These are phyloP conservation scores for Arenaria interpres DNA, from an alignment of 2,113 vertebrate genomes.

Conservation along the genomic window DNA sequence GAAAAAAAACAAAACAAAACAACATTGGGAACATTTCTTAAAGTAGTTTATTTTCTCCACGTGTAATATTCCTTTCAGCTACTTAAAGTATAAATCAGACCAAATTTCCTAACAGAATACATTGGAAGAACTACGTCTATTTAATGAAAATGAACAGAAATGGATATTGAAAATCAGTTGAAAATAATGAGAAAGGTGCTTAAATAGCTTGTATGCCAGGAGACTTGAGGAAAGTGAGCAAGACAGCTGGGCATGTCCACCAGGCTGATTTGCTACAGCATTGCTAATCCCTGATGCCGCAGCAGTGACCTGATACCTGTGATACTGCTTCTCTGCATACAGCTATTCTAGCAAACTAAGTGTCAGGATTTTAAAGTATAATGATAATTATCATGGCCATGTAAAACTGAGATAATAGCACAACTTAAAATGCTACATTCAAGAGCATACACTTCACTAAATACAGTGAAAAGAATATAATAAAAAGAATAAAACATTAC, in stretches of 20 bases:
- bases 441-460: background rate
- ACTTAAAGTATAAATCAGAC: background rate
- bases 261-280: background rate
- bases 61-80: background rate
- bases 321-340: background rate
- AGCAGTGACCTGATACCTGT: background rate
- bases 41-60: background rate
- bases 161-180: background rate
- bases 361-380: background rate
- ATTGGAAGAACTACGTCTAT: rapidly evolving
- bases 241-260: background rate
- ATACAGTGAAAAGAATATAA: background rate
- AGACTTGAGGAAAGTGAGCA: background rate
- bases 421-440: background rate
- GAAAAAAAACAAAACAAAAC: background rate
- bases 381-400: background rate
- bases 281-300: background rate
- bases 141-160: background rate
- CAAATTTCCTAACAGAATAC: background rate
- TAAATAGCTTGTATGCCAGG: background rate
- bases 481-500: background rate
- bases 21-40: background rate
- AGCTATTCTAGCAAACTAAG: background rate
- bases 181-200: background rate
- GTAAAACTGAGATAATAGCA: background rate